Conservation (phyloP, 1,140 invertebrate species). For the Drosophila subpulchrella region DNA sequence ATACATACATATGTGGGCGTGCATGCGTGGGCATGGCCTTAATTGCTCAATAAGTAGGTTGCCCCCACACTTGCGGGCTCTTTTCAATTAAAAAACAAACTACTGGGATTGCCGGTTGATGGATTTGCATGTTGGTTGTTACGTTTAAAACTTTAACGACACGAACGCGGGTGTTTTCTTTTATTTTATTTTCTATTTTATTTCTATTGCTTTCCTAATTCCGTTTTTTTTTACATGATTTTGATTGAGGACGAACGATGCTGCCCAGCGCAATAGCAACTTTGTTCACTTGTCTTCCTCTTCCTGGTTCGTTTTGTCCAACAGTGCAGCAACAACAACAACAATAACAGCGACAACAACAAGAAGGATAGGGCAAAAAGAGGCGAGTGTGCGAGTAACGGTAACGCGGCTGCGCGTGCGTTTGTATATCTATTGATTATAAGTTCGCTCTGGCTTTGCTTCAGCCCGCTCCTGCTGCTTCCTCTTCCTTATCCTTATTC, state of each 20-base stretch:
- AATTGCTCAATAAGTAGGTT: constrained; percentile 74
- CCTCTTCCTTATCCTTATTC: constrained; percentile 42
- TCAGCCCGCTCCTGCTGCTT: constrained; percentile 14
- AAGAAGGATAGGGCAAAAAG: background rate
- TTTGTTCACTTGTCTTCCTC: constrained; percentile 75
- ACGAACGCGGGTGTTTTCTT: background rate
- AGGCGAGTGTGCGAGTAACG: constrained; percentile 11
- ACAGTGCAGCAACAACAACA: constrained; percentile 33
- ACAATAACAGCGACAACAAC: constrained; percentile 1
- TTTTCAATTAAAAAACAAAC: constrained; percentile 63
- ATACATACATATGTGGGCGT: constrained; percentile 30
- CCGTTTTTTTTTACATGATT: constrained; percentile 9
- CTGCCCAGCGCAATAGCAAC: constrained; percentile 77
- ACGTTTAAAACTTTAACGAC: background rate
- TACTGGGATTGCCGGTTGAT: constrained; percentile 9
- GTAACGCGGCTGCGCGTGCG: constrained; percentile 45
- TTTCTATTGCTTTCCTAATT: background rate
- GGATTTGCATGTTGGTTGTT: constrained; percentile 23
- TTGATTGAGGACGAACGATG: constrained; percentile 58
- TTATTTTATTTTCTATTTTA: background rate
- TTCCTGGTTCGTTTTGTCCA: constrained; percentile 42
- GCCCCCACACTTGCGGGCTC: constrained; percentile 40
- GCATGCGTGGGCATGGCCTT: constrained; percentile 57
- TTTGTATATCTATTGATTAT: constrained; percentile 78
- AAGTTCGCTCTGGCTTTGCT: constrained; percentile 59